A percentile compares a stretch with the other conserved stretches of the same genome.
These are phyloP conservation scores for Agriopis aurantiaria DNA, from an alignment of 2,888 invertebrate species.

Conservation along the genomic window DNA sequence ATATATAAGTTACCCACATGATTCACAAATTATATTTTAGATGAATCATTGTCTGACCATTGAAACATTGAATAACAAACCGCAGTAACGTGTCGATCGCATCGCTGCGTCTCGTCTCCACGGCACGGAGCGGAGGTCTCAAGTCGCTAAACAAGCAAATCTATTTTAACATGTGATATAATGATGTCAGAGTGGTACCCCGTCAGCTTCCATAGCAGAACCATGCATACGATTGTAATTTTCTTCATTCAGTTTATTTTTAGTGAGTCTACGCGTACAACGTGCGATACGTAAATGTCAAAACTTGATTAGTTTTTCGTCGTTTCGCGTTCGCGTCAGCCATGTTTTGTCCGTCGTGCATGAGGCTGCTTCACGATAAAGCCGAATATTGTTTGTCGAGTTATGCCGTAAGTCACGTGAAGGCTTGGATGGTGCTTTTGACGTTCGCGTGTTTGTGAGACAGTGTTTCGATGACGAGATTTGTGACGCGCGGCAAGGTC, in stretches of 20 bases:
- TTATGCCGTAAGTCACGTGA: slow-evolving; percentile 79
- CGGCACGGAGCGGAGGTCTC: slow-evolving; percentile 61
- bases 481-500: slow-evolving; percentile 56
- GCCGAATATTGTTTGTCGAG: slow-evolving; percentile 75
- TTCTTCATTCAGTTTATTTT: slow-evolving; percentile 81
- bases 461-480: slow-evolving; percentile 69
- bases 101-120: slow-evolving; percentile 62
- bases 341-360: slow-evolving; percentile 76
- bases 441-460: slow-evolving; percentile 73
- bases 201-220: slow-evolving; percentile 75
- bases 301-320: slow-evolving; percentile 69
- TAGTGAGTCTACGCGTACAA: slow-evolving; percentile 78
- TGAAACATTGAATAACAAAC: slow-evolving; percentile 74
- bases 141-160: slow-evolving; percentile 77
- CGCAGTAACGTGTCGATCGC: slow-evolving; percentile 71
- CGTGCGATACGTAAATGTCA: slow-evolving; percentile 83
- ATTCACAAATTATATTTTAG: slow-evolving; percentile 76
- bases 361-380: slow-evolving; percentile 75
- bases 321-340: slow-evolving; percentile 53
- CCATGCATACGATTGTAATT: slow-evolving; percentile 84
- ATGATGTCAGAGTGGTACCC: slow-evolving; percentile 82
- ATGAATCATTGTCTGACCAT: slow-evolving; percentile 78
- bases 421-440: slow-evolving; percentile 65
- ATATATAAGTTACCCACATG: slow-evolving; percentile 60
- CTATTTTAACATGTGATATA: slow-evolving; percentile 83